phyloP scores from a whole-genome alignment of 2,797 vertebrate genomes.

The Macroramphosus scolopax region DNA sequence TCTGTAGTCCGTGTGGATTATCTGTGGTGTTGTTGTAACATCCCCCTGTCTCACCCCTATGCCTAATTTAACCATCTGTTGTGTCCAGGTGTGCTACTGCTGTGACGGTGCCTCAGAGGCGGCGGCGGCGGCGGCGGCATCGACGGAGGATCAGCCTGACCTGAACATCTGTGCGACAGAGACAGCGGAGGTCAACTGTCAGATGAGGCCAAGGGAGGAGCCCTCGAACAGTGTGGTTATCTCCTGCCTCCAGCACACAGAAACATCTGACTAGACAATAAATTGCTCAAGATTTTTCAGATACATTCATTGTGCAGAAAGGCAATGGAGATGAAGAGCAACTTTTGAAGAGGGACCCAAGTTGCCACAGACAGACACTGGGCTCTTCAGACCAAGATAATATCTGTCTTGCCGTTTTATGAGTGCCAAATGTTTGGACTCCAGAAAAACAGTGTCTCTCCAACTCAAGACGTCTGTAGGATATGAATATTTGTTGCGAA shows the following conservation, averaged over 20 bases:
- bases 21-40: slow-evolving; percentile 1
- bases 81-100: slow-evolving; percentile 70
- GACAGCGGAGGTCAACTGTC: slow-evolving; percentile 50
- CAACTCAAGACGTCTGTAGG: slow-evolving; percentile 13
- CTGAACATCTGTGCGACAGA: slow-evolving; percentile 78
- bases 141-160: slow-evolving; percentile 73
- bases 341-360: slow-evolving; percentile 6
- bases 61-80: too few relatives aligned
- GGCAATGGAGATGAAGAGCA: slow-evolving; percentile 5
- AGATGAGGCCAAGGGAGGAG: slow-evolving; percentile 48
- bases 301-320: slow-evolving; percentile 5
- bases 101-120: slow-evolving; percentile 64
- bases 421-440: too few relatives aligned
- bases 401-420: slow-evolving; percentile 11
- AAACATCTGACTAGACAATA: slow-evolving; percentile 19
- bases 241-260: slow-evolving; percentile 8
- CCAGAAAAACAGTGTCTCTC: background rate
- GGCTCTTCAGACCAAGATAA: slow-evolving; percentile 1
- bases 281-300: slow-evolving; percentile 6
- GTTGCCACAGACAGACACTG: slow-evolving; percentile 7
- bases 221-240: slow-evolving; percentile 19
- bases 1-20: background rate
- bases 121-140: slow-evolving; percentile 63
- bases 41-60: too few relatives aligned
- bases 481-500: slow-evolving; percentile 26